These are phyloP conservation scores for Myiagra hebetior DNA, from an alignment of 2,113 vertebrate species.

Conservation along the genomic window DNA sequence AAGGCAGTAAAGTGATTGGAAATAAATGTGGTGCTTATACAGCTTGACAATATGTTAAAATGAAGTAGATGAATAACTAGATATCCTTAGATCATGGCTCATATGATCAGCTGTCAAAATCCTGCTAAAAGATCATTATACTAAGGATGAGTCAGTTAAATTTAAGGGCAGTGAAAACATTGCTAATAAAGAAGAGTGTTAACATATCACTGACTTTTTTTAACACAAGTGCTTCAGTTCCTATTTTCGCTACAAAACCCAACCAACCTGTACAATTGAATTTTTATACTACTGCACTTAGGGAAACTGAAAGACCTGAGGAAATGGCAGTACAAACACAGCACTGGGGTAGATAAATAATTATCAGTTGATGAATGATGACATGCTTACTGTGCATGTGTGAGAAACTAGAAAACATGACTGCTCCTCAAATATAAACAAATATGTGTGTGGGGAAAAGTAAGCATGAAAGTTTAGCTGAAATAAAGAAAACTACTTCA, in stretches of 20 bases:
- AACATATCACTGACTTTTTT: not conserved
- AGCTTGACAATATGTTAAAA: not conserved
- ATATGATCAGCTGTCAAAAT: not conserved
- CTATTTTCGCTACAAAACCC: not conserved
- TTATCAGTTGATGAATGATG: not conserved
- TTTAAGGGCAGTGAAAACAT: not conserved
- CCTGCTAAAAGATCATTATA: not conserved
- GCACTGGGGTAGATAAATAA: not conserved
- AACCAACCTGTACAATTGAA: not conserved
- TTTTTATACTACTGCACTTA: not conserved
- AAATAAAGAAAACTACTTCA: not conserved
- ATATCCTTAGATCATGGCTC: not conserved
- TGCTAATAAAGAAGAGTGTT: not conserved
- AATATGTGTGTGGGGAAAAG: not conserved
- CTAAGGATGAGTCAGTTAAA: not conserved
- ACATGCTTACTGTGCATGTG: not conserved
- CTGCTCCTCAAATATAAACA: not conserved
- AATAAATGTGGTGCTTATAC: not conserved
- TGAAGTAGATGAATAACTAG: not conserved
- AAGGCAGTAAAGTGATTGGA: not conserved
- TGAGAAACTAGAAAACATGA: not conserved
- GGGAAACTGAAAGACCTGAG: not conserved
- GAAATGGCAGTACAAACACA: not conserved
- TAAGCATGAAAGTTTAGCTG: not conserved
- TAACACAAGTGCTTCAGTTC: not conserved